Base-by-base conservation (phyloP, 1,140 invertebrate genomes). In the Brachionus plicatilis region DNA sequence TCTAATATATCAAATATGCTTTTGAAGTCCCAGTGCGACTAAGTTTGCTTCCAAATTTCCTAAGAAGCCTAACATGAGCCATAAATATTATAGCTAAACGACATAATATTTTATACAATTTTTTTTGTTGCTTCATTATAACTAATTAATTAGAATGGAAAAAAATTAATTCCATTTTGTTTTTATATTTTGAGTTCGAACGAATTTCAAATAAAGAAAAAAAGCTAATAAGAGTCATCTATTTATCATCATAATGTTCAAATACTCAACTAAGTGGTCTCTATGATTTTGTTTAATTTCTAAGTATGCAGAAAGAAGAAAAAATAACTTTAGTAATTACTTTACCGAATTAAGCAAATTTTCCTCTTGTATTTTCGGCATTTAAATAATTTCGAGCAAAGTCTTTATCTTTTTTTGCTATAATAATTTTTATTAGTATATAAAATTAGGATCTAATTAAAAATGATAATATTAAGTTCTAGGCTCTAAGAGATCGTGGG, bases 391-490 rank as follows among this genome's bases (percentile, higher is more conserved):
- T 68, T 68, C 12, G 2, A 33, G 29, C n/a, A 33, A 33, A 33
- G n/a, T 68, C 27, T 68, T 68, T 68, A 20, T 60, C 20, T 68
- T 41, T 68, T 68, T 29, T 66, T 66, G 14, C 41, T 33, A 41
- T 7, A 60, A 60, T 60, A 6, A 20, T 68, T 37, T 68, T 68
- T 68, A 68, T 68, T 68, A 68, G 27, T 68, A 12, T 68, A 33
- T 33, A 33, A 33, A 68, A 68, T 33, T 68, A 33, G 33, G 33
- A 12, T 68, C 33, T 68, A 68, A 68, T 68, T 68, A 68, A 29
- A 68, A 68, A 68, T 68, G 66, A 68, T 68, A 68, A 68, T 68
- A 68, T 68, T 68, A 17, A 68, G n/a, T 68, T 68, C 33, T 12
- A 41, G 66, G 66, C 33, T 68, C 27, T 41, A 2, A 68, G 27